Base-by-base conservation (phyloP, 2,888 invertebrate species). In the Mylabris sibirica region DNA sequence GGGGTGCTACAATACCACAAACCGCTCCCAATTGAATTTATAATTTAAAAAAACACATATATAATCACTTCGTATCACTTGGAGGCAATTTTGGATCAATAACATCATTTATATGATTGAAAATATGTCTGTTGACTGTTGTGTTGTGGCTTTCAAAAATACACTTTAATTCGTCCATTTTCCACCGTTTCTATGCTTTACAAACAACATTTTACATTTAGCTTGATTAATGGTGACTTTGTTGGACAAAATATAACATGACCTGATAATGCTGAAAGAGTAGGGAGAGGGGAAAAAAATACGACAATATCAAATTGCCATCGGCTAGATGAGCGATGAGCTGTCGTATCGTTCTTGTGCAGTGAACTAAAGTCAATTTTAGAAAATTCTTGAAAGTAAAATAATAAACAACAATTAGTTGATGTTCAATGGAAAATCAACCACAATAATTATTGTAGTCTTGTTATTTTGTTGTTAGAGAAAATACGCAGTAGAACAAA, bases 281-380 rank as follows among this genome's bases (percentile, higher is more conserved):
- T 3, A 1, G 11, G 3, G 20, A 12, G 20, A 1, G 1, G 20
- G 3, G 5, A 4, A 53, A 53, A 53, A 53, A 53, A 3, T 24
- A 12, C 22, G 24, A 24, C 53, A 53, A 53, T 53, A 53, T 53
- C 24, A 53, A 53, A 53, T 53, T 53, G 53, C 53, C 11, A 53
- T 53, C 24, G 53, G 53, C 53, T 53, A 53, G 22, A 53, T 53
- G 24, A 53, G 12, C 24, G 53, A 53, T 53, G 53, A 24, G 22
- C 22, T 24, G 22, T 53, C 53, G 4, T 22, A 49, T 2, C 20
- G 49, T 20, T 20, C 49, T 49, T 49, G 9, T 49, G 17, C 49
- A 9, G 2, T 8, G 5, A 44, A 44, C 44, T 17, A 44, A 44
- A 49, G 53, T 53, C 53, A 53, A 24, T 44, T 53, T 53, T 53